These are phyloP conservation scores for Eulemur mongoz DNA, from an alignment of 2,797 vertebrate genomes.

Conservation along the genomic window DNA sequence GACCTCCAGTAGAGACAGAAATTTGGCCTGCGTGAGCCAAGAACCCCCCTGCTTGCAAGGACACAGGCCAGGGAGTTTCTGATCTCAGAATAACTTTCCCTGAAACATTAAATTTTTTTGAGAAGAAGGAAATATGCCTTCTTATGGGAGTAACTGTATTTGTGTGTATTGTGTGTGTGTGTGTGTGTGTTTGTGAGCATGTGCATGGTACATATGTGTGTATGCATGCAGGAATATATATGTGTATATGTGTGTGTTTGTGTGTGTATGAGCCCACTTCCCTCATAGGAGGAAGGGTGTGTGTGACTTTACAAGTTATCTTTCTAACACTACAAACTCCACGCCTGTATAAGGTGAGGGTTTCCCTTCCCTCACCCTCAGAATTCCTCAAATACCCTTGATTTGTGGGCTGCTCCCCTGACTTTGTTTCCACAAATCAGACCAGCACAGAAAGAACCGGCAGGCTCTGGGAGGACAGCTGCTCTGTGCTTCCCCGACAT, in stretches of 20 bases:
- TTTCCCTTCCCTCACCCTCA: neutral
- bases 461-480: neutral
- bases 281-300: neutral
- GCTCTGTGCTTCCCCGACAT: too few species aligned
- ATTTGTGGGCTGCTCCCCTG: neutral
- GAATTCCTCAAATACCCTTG: neutral
- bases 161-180: neutral
- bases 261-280: neutral
- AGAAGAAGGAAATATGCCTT: neutral
- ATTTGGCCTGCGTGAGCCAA: neutral
- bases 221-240: too few species aligned
- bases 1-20: neutral
- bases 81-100: conserved; percentile 27
- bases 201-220: neutral
- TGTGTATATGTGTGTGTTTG: neutral
- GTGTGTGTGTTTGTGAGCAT: neutral
- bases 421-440: neutral
- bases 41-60: neutral
- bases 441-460: neutral
- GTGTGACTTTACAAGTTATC: neutral
- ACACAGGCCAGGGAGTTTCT: conserved; percentile 38
- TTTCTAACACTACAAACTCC: neutral
- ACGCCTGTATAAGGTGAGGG: neutral
- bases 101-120: conserved; percentile 24
- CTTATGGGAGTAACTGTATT: neutral